Base-by-base conservation (phyloP, 2,113 vertebrate species). In the Hippocampus barbouri region DNA sequence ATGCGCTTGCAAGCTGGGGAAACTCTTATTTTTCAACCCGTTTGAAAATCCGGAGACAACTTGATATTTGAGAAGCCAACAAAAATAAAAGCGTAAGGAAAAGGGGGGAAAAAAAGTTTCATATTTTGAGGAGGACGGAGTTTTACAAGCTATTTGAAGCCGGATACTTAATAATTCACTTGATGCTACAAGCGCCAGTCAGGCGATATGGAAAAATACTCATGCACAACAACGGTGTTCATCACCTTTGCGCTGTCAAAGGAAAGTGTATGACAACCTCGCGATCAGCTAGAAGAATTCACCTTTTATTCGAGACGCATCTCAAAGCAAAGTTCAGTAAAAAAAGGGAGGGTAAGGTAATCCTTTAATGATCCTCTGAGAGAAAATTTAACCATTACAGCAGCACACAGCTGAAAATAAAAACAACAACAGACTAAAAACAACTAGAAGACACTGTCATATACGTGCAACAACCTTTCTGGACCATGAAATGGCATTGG, bases 111-210 rank as follows among this genome's bases (percentile, higher is more conserved):
- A 80, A 76, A 89, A 90, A 90, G 87, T 90, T 91, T 82, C 62
- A 73, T 69, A 86, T 89, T 90, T 82, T 82, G 83, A 85, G 78
- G 85, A 83, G 89, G 90, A 87, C 85, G 80, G 86, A 87, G 76
- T 85, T 90, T 88, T 91, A 88, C 86, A 89, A 82, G 85, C 72
- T 88, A 85, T 91, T 91, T 90, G 90, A 92, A 91, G 90, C 83
- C 63, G 79, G 78, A 82, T 91, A 80, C 88, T 93, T 90, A 92
- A 93, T 91, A 88, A 92, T 93, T 92, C 91, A 90, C 84, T 91
- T 90, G 88, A 90, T 90, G 84, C 77, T 89, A 83, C 81, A 77
- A 76, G 86, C 80, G 74, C 79, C 79, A 82, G 87, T 79, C 72
- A 83, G 80, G 77, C 85, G 57, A 77, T 75, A 72, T 82, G 79